These are phyloP conservation scores for Oreochromis niloticus DNA, from an alignment of 2,113 vertebrate species.

Conservation along the genomic window DNA sequence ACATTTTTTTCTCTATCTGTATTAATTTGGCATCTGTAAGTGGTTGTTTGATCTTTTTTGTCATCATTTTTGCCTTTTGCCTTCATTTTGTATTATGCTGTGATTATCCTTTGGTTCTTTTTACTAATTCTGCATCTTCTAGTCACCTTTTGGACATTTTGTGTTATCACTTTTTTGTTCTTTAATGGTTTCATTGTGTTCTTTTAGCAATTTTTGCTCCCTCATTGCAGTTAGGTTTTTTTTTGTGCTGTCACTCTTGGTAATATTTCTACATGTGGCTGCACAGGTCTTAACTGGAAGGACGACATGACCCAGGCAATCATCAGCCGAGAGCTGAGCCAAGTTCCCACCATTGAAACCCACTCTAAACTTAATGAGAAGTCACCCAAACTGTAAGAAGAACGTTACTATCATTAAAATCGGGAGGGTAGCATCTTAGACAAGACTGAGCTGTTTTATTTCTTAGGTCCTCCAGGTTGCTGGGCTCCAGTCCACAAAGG, in stretches of 20 bases:
- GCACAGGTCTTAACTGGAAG: conserved; percentile 87
- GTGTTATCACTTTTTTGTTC: neutral
- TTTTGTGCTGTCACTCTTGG: neutral
- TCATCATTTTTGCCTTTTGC: neutral
- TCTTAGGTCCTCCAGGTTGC: neutral
- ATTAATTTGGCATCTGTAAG: neutral
- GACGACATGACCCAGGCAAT: conserved; percentile 88
- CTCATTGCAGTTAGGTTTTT: neutral
- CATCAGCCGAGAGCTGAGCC: conserved; percentile 85
- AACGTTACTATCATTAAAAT: neutral
- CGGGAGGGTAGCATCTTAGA: neutral
- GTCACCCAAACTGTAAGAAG: conserved; percentile 74
- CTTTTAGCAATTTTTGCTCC: neutral
- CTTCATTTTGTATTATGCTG: neutral
- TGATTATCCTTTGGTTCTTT: neutral
- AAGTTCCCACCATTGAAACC: conserved; percentile 72
- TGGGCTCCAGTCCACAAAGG: neutral
- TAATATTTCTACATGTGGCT: neutral
- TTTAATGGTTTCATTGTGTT: neutral
- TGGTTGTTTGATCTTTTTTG: neutral
- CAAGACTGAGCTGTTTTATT: neutral
- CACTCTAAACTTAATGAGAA: conserved; percentile 26
- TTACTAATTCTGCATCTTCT: neutral
- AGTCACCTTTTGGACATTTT: neutral
- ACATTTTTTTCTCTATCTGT: neutral